A percentile compares a stretch with the other conserved stretches of the same genome.
These are phyloP conservation scores for Coptodon bakossiorum DNA, from an alignment of 2,113 vertebrate genomes.

Conservation along the genomic window DNA sequence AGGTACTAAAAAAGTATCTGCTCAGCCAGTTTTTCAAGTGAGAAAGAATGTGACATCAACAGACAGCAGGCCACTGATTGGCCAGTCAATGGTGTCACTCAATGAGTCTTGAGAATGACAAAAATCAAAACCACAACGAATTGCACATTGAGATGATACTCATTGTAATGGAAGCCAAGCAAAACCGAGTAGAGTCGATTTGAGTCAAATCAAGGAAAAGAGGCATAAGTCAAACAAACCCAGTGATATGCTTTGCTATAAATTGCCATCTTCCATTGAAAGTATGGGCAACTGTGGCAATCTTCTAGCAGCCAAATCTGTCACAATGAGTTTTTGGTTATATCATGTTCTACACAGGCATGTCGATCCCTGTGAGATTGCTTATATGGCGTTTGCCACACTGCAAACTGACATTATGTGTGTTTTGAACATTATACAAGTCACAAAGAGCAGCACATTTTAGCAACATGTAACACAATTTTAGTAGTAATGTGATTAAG, in stretches of 20 bases:
- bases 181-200: too few species aligned
- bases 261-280: neutral
- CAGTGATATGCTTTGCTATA: neutral
- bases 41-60: too few species aligned
- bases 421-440: neutral
- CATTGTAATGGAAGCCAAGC: too few species aligned
- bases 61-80: too few species aligned
- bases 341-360: neutral
- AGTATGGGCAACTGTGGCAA: neutral
- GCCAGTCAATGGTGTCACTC: too few species aligned
- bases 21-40: too few species aligned
- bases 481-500: neutral
- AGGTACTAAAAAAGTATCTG: too few species aligned
- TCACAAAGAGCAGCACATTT: neutral
- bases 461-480: neutral
- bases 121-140: too few species aligned
- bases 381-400: neutral
- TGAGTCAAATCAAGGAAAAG: neutral
- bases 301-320: neutral
- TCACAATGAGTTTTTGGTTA: neutral
- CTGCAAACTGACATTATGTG: neutral
- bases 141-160: too few species aligned
- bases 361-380: neutral
- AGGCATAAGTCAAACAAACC: neutral
- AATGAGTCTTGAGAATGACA: too few species aligned